These are phyloP conservation scores for Cynocephalus volans DNA, from an alignment of 2,113 vertebrate genomes.

Conservation along the genomic window DNA sequence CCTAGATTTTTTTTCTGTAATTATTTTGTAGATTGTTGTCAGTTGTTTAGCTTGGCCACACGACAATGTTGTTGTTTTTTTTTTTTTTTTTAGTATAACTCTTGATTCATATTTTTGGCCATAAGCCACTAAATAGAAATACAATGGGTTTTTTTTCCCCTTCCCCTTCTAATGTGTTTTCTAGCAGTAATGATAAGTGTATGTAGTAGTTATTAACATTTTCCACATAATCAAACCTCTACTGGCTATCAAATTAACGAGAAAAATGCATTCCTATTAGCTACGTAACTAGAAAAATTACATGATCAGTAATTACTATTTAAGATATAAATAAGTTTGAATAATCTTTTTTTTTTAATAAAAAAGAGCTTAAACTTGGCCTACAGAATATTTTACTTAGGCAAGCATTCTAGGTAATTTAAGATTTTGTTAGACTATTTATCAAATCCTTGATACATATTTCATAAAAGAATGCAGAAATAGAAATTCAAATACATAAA, in stretches of 20 bases:
- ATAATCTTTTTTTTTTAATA: slow-evolving; percentile 45
- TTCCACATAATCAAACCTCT: slow-evolving; percentile 54
- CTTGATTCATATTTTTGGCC: slow-evolving; percentile 74
- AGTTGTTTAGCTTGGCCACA: slow-evolving; percentile 54
- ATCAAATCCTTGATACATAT: slow-evolving; percentile 29
- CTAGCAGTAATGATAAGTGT: slow-evolving; percentile 48
- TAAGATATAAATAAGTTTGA: slow-evolving; percentile 62
- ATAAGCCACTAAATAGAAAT: slow-evolving; percentile 66
- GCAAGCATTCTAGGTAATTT: slow-evolving; percentile 64
- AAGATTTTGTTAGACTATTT: slow-evolving; percentile 69
- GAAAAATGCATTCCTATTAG: slow-evolving; percentile 62
- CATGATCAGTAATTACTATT: slow-evolving; percentile 54
- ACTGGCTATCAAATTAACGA: slow-evolving; percentile 59
- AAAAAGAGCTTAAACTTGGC: slow-evolving; percentile 32
- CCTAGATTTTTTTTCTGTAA: slow-evolving; percentile 28
- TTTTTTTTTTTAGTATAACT: slow-evolving; percentile 26
- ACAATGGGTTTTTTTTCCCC: slow-evolving; percentile 9
- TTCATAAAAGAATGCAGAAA: slow-evolving; percentile 52
- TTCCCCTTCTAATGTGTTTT: slow-evolving; percentile 61
- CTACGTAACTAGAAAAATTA: slow-evolving; percentile 59
- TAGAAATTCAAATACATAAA: slow-evolving; percentile 61
- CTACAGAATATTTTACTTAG: slow-evolving; percentile 63
- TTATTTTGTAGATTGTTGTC: slow-evolving; percentile 64
- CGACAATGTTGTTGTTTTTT: not conserved
- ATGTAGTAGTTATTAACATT: slow-evolving; percentile 67